These are phyloP conservation scores for Corbicula japonica DNA, from an alignment of 2,888 invertebrate genomes.

Conservation along the genomic window DNA sequence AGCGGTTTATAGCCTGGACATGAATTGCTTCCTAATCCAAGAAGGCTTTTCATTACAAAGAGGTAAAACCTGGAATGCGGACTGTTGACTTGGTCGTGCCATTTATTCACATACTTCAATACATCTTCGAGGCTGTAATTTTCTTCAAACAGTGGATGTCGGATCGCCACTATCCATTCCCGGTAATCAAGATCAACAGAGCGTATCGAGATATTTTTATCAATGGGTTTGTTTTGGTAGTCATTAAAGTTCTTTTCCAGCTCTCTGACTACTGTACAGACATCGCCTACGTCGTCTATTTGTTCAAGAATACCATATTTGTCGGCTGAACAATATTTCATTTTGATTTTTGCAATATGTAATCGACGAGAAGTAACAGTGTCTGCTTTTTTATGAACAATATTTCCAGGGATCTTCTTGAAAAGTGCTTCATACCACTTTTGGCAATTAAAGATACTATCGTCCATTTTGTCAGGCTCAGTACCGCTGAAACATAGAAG, in stretches of 20 bases:
- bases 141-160: slow-evolving; percentile 29
- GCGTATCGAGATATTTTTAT: no score
- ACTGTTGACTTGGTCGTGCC: slow-evolving; percentile 48
- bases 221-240: no score
- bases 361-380: slow-evolving; percentile 40
- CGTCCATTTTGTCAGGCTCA: slow-evolving; percentile 47
- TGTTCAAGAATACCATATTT: slow-evolving; percentile 37
- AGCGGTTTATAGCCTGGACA: slow-evolving; percentile 39
- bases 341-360: slow-evolving; percentile 53
- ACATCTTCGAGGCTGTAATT: slow-evolving; percentile 53
- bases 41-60: slow-evolving; percentile 59
- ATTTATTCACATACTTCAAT: slow-evolving; percentile 42
- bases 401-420: slow-evolving; percentile 20
- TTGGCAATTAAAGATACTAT: slow-evolving; percentile 15
- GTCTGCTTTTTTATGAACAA: slow-evolving; percentile 22
- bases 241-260: slow-evolving; percentile 60
- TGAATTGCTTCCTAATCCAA: slow-evolving; percentile 58
- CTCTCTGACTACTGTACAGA: slow-evolving; percentile 36
- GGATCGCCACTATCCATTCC: slow-evolving; percentile 65
- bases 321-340: slow-evolving; percentile 38
- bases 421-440: slow-evolving; percentile 58
- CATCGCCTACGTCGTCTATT: slow-evolving; percentile 37
- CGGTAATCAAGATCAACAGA: no score
- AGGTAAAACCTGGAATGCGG: slow-evolving; percentile 60
- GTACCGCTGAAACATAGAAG: slow-evolving; percentile 53